Evolutionary conservation across 2,113 vertebrate genomes (phyloP).

Genomic region (Butorides virescens): DNA sequence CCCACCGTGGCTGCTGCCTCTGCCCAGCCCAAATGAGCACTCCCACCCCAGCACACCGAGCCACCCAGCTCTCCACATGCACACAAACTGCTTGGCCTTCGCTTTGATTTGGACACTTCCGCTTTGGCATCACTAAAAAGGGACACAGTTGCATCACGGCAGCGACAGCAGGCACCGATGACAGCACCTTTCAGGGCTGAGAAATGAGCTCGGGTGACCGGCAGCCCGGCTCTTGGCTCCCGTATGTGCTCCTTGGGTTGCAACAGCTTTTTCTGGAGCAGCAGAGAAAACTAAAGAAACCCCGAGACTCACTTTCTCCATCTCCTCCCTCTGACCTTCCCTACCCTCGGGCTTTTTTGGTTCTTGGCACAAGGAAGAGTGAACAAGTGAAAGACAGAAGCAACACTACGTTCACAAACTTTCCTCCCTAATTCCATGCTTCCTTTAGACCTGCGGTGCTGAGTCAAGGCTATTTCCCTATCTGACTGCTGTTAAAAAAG

Average conservation of each 20-base stretch:
- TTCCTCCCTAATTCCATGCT: background rate
- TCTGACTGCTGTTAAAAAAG: background rate
- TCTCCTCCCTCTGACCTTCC: background rate
- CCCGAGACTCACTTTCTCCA: background rate
- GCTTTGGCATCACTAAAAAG: background rate
- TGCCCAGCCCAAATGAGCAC: background rate
- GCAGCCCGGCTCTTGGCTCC: background rate
- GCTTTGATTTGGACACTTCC: background rate
- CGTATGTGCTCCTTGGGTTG: background rate
- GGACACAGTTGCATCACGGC: no score
- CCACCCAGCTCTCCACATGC: background rate
- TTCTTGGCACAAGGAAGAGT: background rate
- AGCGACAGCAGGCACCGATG: rapidly evolving
- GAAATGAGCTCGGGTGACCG: background rate
- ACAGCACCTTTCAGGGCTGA: background rate
- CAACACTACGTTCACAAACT: background rate
- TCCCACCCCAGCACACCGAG: background rate
- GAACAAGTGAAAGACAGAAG: background rate
- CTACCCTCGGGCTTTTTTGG: background rate
- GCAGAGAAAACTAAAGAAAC: background rate
- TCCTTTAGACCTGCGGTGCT: background rate
- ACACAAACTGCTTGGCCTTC: background rate
- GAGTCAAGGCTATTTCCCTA: background rate
- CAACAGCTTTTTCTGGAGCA: background rate
- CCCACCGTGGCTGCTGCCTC: rapidly evolving